These are phyloP conservation scores for Sprattus sprattus DNA, from an alignment of 2,113 vertebrate genomes.

Conservation along the genomic window DNA sequence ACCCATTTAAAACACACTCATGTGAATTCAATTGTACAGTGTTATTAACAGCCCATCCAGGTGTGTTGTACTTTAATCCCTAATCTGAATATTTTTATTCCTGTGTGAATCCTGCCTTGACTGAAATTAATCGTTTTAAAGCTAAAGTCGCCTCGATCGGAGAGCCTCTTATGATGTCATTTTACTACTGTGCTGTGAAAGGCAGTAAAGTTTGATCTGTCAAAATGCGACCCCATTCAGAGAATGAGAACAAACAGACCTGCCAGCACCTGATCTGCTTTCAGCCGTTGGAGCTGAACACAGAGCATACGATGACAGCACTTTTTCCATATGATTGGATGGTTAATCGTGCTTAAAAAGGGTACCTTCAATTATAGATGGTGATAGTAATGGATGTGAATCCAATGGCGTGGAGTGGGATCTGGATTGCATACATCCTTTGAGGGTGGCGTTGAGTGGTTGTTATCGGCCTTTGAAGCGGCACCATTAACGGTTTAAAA, in stretches of 20 bases:
- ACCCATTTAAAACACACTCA: background rate
- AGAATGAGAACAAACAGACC: background rate
- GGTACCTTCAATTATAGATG: background rate
- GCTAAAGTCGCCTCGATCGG: constrained; percentile 22
- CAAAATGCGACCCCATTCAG: background rate
- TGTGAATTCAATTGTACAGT: background rate
- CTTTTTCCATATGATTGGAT: background rate
- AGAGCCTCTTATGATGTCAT: background rate
- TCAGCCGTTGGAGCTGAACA: background rate
- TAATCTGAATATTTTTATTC: background rate
- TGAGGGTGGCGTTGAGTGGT: background rate
- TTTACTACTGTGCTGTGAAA: background rate
- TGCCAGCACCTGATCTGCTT: background rate
- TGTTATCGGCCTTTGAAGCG: background rate
- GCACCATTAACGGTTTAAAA: background rate
- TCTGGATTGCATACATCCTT: background rate
- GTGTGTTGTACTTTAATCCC: background rate
- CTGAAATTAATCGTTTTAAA: constrained; percentile 15
- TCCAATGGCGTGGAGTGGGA: background rate
- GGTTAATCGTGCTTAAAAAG: background rate
- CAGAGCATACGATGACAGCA: background rate
- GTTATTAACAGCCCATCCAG: background rate
- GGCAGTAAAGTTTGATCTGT: background rate
- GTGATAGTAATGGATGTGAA: background rate
- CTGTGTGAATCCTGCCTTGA: constrained; percentile 3